These are phyloP conservation scores for Tragulus kanchil DNA, from an alignment of 2,113 vertebrate genomes.

Conservation along the genomic window DNA sequence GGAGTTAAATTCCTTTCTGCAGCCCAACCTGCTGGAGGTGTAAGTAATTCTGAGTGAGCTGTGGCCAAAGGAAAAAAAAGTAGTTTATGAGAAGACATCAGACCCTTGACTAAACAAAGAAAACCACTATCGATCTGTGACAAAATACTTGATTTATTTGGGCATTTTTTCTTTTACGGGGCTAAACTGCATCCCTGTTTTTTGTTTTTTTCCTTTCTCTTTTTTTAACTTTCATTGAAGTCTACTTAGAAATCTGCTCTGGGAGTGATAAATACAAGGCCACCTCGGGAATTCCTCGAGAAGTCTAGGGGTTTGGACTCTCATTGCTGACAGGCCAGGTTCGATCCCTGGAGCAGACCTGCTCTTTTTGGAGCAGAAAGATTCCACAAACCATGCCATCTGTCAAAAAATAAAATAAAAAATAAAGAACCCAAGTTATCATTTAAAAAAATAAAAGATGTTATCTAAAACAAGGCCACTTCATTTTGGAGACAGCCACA, in stretches of 20 bases:
- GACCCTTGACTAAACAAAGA: neutral
- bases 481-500: neutral
- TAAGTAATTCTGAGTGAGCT: neutral
- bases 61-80: neutral
- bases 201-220: neutral
- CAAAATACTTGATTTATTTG: neutral
- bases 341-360: neutral
- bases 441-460: neutral
- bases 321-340: neutral
- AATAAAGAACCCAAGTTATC: neutral
- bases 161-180: neutral
- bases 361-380: neutral
- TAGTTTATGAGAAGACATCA: neutral
- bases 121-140: neutral
- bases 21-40: rapidly evolving
- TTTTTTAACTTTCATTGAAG: neutral
- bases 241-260: neutral
- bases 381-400: neutral
- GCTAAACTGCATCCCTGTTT: neutral
- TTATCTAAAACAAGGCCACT: neutral
- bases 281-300: neutral
- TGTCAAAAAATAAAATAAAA: neutral
- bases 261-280: neutral
- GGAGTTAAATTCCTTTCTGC: neutral
- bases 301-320: neutral